These are phyloP conservation scores for Pogonophryne albipinna DNA, from an alignment of 2,797 vertebrate genomes.

Conservation along the genomic window DNA sequence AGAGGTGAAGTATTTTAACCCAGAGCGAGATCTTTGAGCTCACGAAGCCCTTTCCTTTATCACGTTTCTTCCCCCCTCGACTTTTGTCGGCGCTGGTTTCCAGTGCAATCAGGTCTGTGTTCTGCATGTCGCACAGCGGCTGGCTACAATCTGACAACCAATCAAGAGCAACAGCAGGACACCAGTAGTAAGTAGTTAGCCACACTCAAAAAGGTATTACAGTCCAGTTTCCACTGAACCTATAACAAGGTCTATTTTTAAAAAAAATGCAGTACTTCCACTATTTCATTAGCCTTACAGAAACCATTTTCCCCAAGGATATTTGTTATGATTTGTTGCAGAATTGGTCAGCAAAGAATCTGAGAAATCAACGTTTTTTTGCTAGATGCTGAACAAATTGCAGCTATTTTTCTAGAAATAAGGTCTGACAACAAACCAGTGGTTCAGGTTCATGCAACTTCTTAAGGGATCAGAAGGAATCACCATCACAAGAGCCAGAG, in stretches of 20 bases:
- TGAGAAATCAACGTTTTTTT: constrained; percentile 11
- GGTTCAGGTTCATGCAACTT: constrained; percentile 15
- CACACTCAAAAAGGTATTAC: constrained; percentile 30
- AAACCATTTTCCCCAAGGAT: not conserved
- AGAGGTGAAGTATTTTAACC: constrained; percentile 2
- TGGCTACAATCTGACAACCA: constrained; percentile 51
- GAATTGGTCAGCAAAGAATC: not conserved
- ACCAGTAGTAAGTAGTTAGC: constrained; percentile 36
- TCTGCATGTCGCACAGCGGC: constrained; percentile 44
- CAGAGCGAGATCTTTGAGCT: not conserved
- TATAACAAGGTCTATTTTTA: constrained; percentile 7
- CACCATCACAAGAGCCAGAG: constrained; percentile 10
- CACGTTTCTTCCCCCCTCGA: not conserved
- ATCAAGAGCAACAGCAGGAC: constrained; percentile 51
- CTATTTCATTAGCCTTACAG: not conserved
- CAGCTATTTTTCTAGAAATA: constrained; percentile 18
- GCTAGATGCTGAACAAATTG: constrained; percentile 24
- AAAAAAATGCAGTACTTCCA: not conserved
- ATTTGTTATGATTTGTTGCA: constrained; percentile 9
- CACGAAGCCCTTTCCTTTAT: not conserved
- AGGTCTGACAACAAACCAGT: constrained; percentile 28
- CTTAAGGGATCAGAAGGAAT: constrained; percentile 15
- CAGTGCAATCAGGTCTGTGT: constrained; percentile 50
- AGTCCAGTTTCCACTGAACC: constrained; percentile 25
- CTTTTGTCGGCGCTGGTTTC: constrained; percentile 15